A percentile compares a stretch with the other conserved stretches of the same genome.
Conservation (phyloP, 2,113 vertebrate species). For the Nymphicus hollandicus region DNA sequence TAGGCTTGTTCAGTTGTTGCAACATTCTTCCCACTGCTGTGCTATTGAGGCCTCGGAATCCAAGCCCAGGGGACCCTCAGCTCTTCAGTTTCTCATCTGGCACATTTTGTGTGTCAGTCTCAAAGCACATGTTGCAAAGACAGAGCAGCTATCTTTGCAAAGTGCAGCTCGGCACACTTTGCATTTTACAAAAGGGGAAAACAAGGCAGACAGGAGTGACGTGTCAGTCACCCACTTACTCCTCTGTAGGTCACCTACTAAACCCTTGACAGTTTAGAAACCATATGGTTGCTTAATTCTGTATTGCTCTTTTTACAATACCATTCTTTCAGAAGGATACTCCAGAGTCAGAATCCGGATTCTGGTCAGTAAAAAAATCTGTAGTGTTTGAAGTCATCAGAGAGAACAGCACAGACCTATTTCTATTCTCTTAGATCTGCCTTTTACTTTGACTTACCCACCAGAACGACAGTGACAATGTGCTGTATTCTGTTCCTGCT, state of each 20-base stretch:
- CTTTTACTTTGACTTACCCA: background rate
- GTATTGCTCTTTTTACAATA: background rate
- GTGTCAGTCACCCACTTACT: background rate
- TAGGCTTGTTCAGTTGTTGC: constrained; percentile 42
- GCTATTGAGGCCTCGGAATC: constrained; percentile 32
- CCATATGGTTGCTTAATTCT: background rate
- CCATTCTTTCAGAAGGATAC: background rate
- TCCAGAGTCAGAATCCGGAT: background rate
- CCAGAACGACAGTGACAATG: background rate
- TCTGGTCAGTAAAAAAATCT: background rate
- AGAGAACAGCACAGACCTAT: background rate
- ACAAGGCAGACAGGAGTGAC: background rate
- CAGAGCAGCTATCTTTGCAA: background rate
- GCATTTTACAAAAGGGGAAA: background rate
- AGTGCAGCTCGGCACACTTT: background rate
- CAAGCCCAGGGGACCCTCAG: constrained; percentile 1
- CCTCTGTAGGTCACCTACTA: background rate
- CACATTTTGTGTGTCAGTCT: constrained; percentile 14
- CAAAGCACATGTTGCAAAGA: constrained; percentile 4
- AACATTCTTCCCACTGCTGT: constrained; percentile 49
- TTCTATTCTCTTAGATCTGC: background rate
- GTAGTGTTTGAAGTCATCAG: background rate
- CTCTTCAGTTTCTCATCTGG: constrained; percentile 44
- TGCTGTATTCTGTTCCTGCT: background rate
- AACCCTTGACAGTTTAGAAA: background rate